Percentiles rank a stretch among this genome's conserved stretches.
These are phyloP conservation scores for Myotis lucifugus DNA, from an alignment of 2,113 vertebrate species.

Conservation along the genomic window DNA sequence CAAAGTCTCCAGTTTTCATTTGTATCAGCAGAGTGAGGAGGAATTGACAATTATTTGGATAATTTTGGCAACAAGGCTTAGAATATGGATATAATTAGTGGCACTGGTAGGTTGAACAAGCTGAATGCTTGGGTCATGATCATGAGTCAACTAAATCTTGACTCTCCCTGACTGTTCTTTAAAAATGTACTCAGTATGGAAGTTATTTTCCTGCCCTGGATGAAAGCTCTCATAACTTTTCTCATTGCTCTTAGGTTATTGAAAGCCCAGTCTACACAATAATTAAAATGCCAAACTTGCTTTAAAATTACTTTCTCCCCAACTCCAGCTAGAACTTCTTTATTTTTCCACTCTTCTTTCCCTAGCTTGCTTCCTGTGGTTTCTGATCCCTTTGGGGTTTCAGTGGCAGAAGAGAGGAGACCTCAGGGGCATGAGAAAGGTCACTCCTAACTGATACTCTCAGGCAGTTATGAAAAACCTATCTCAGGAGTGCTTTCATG, in stretches of 20 bases:
- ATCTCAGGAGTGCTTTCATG: neutral
- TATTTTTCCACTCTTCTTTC: neutral
- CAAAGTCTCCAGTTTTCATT: neutral
- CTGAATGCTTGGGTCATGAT: neutral
- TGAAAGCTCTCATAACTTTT: constrained; percentile 8
- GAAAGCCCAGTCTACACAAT: neutral
- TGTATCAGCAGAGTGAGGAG: neutral
- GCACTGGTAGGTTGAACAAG: neutral
- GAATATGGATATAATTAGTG: neutral
- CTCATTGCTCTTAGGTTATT: constrained; percentile 1
- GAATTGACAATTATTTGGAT: neutral
- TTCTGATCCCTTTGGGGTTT: neutral
- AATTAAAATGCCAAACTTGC: constrained; percentile 4
- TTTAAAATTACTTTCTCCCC: neutral
- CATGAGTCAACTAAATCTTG: neutral
- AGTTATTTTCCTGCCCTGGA: neutral
- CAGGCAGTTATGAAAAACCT: neutral
- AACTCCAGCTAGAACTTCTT: neutral
- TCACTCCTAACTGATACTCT: neutral
- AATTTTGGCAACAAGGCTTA: neutral
- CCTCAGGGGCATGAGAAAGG: neutral
- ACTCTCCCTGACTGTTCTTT: neutral
- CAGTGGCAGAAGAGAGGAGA: neutral
- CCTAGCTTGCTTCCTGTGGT: neutral
- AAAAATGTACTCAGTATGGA: neutral